phyloP scores from a whole-genome alignment of 2,113 vertebrate species.

The Bostrychus sinensis region DNA sequence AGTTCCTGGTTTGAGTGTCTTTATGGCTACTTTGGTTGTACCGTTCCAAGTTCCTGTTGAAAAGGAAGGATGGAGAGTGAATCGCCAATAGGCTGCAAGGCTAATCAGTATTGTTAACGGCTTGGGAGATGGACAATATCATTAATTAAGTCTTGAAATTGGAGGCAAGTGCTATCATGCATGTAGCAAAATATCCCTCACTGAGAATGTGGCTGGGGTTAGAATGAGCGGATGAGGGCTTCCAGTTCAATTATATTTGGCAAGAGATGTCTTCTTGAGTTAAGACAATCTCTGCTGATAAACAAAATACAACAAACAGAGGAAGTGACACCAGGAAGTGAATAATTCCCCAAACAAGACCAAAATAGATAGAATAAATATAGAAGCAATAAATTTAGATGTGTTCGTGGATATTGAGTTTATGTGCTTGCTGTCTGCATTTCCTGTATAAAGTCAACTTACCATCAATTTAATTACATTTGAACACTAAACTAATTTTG shows the following conservation, averaged over 20 bases:
- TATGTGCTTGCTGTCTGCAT: not conserved
- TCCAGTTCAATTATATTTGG: constrained; percentile 9
- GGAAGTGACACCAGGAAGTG: constrained; percentile 63
- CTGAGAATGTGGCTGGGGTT: not conserved
- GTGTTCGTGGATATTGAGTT: constrained; percentile 5
- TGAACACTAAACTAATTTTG: not conserved
- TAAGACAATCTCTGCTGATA: constrained; percentile 38
- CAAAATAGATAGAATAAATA: constrained; percentile 47
- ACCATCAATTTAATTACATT: not conserved
- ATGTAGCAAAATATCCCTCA: constrained; percentile 25
- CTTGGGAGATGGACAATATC: constrained; percentile 40
- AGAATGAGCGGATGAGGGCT: constrained; percentile 26
- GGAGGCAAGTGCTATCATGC: constrained; percentile 59
- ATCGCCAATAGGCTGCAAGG: constrained; percentile 22
- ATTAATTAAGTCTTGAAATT: constrained; percentile 65
- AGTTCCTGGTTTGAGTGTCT: constrained; percentile 94
- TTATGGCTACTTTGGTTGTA: constrained; percentile 96
- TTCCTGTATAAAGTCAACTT: constrained; percentile 6
- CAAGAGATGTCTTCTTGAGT: constrained; percentile 21
- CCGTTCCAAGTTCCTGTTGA: constrained; percentile 92
- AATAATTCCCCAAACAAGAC: constrained; percentile 29
- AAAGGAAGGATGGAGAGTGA: constrained; percentile 18
- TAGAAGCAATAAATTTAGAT: constrained; percentile 25
- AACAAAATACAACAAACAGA: constrained; percentile 50
- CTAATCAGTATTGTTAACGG: constrained; percentile 60